phyloP scores from a whole-genome alignment of 2,113 vertebrate genomes.

The Murina feae region DNA sequence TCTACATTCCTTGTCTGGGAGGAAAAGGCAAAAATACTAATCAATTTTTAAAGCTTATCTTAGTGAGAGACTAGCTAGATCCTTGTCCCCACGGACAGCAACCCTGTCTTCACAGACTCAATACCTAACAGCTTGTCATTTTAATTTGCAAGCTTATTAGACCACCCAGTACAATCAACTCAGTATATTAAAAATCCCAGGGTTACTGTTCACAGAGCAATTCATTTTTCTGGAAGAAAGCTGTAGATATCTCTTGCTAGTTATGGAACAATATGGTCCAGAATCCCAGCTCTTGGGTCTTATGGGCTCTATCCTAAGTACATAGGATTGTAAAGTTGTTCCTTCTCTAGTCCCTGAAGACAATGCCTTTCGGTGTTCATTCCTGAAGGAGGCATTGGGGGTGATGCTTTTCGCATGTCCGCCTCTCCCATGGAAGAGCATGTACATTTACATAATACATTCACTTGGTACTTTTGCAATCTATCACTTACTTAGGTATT shows the following conservation, averaged over 20 bases:
- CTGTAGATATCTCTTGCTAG: background rate
- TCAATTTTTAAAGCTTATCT: background rate
- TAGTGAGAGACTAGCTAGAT: background rate
- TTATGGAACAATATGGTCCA: background rate
- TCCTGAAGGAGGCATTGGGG: background rate
- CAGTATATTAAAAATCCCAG: background rate
- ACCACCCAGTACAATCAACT: background rate
- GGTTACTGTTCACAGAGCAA: background rate
- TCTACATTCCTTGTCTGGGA: background rate
- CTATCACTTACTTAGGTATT: constrained; percentile 57
- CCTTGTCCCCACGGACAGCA: background rate
- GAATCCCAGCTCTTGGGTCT: background rate
- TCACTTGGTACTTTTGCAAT: constrained; percentile 26
- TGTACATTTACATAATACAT: constrained; percentile 47
- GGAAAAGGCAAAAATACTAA: background rate
- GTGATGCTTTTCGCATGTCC: background rate
- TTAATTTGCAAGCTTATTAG: constrained; percentile 13
- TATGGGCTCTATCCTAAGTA: background rate
- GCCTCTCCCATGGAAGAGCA: background rate
- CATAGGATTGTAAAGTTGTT: background rate
- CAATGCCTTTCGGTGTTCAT: background rate
- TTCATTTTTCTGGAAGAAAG: constrained; percentile 2
- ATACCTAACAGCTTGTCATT: background rate
- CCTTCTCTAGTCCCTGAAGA: background rate
- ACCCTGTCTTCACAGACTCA: background rate